phyloP scores from a whole-genome alignment of 2,113 vertebrate species.

The Podarcis muralis region DNA sequence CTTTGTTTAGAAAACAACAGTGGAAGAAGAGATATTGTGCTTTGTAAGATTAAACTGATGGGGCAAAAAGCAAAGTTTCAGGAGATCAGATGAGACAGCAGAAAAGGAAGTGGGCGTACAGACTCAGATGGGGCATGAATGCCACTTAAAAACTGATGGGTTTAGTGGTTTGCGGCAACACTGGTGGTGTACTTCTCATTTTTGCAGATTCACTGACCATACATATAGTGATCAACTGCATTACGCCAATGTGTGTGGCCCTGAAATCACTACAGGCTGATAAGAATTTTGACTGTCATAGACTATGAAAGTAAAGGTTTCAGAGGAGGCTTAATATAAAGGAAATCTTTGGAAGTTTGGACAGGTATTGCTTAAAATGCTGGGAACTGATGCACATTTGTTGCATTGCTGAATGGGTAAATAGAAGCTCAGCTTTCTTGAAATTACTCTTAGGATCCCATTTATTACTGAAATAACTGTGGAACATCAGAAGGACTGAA shows the following conservation, averaged over 20 bases:
- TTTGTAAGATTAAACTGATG: not conserved
- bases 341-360: not conserved
- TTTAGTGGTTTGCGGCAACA: not conserved
- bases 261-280: not conserved
- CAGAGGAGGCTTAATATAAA: not conserved
- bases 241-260: not conserved
- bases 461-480: not conserved
- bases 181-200: not conserved
- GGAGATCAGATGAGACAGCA: not conserved
- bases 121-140: not conserved
- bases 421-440: conserved; percentile 14
- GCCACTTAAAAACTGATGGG: not conserved
- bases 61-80: not conserved
- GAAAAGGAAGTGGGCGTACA: not conserved
- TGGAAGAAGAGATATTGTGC: not conserved
- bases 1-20: not conserved
- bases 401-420: not conserved
- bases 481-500: not conserved
- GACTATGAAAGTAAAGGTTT: not conserved
- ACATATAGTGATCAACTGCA: not conserved
- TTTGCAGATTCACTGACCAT: not conserved
- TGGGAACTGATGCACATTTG: not conserved
- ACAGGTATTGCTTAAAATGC: not conserved
- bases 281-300: not conserved
- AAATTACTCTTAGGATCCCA: not conserved